Evolutionary conservation across 2,797 vertebrate genomes (phyloP).

Genomic region (Salarias fasciatus): DNA sequence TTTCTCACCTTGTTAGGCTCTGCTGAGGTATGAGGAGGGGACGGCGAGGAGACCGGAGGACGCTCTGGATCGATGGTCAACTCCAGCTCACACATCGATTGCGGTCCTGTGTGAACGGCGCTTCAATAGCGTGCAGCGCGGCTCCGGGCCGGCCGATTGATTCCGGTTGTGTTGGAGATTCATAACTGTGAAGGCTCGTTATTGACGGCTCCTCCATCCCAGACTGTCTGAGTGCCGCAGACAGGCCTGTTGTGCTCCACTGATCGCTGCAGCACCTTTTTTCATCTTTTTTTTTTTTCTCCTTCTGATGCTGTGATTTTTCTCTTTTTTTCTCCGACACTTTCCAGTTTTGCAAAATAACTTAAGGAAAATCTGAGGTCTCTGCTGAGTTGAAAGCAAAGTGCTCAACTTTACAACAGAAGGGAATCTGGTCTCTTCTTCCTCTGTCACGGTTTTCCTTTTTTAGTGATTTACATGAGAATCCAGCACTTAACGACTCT

Average conservation of each 20-base stretch:
- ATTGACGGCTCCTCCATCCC: constrained; percentile 59
- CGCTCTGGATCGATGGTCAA: constrained; percentile 61
- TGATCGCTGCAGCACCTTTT: constrained; percentile 21
- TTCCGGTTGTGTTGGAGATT: constrained; percentile 62
- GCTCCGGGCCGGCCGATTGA: constrained; percentile 61
- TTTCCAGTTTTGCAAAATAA: too few species aligned
- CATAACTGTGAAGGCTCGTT: constrained; percentile 66
- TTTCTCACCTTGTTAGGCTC: constrained; percentile 47
- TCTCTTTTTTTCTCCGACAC: too few species aligned
- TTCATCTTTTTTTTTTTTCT: constrained; percentile 3
- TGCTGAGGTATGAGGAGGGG: constrained; percentile 49
- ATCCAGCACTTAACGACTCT: too few species aligned
- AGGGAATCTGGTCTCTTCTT: too few species aligned
- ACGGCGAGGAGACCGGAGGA: constrained; percentile 50
- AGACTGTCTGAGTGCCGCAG: constrained; percentile 57
- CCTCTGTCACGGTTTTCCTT: too few species aligned
- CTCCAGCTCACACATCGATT: constrained; percentile 68
- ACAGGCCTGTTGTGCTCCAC: constrained; percentile 27
- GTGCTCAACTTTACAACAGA: too few species aligned
- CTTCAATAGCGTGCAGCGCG: constrained; percentile 54
- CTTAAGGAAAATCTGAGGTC: not conserved
- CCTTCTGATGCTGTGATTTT: too few species aligned
- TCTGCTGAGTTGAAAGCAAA: not conserved
- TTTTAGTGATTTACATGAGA: too few species aligned
- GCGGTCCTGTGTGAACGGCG: constrained; percentile 58